phyloP scores from a whole-genome alignment of 2,113 vertebrate genomes.

The Oceanodroma tethys region DNA sequence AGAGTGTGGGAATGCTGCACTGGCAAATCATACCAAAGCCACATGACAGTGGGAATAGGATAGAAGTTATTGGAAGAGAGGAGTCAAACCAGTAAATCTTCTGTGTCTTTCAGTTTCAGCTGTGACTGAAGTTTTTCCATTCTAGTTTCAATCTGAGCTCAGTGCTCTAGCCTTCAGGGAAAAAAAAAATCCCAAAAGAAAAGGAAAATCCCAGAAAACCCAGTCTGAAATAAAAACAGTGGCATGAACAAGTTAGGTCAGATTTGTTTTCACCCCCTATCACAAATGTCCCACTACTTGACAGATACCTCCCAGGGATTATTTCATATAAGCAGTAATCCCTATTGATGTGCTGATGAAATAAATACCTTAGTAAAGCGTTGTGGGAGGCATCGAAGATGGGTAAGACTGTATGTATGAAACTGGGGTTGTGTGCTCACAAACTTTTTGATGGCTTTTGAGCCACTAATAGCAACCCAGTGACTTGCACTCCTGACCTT shows the following conservation, averaged over 20 bases:
- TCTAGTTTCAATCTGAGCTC: not conserved
- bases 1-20: conserved; percentile 16
- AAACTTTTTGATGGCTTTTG: not conserved
- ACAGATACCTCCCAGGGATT: not conserved
- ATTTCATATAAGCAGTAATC: not conserved
- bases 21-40: not conserved
- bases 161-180: not conserved
- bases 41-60: not conserved
- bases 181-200: not conserved
- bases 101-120: not conserved
- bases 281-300: not conserved
- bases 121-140: conserved; percentile 18
- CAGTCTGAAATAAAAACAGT: not conserved
- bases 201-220: not conserved
- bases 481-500: not conserved
- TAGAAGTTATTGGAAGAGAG: not conserved
- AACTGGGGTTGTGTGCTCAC: not conserved
- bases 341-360: not conserved
- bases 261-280: not conserved
- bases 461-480: not conserved
- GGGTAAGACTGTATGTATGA: not conserved
- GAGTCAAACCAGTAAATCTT: conserved; percentile 10
- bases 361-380: not conserved
- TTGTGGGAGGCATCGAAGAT: not conserved
- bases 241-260: not conserved